These are phyloP conservation scores for Notodonta ziczac DNA, from an alignment of 2,888 invertebrate species.

Conservation along the genomic window DNA sequence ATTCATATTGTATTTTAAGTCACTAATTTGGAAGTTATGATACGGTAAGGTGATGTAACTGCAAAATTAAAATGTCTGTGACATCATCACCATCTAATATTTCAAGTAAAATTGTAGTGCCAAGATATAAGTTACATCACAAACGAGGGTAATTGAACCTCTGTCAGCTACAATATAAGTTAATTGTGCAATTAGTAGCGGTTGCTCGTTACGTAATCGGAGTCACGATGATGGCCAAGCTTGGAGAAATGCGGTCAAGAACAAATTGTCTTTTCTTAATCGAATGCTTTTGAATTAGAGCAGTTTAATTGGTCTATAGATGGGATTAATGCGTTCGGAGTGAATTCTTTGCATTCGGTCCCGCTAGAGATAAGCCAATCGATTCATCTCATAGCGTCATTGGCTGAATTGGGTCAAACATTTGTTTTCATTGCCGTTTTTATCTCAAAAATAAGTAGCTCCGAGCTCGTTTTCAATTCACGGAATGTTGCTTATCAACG, in stretches of 20 bases:
- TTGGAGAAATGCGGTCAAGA: slow-evolving; percentile 50
- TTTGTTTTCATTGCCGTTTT: slow-evolving; percentile 31
- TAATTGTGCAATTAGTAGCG: slow-evolving; percentile 53
- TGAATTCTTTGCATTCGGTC: slow-evolving; percentile 32
- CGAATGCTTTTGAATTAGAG: slow-evolving; percentile 38
- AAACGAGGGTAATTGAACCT: slow-evolving; percentile 44
- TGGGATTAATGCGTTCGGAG: slow-evolving; percentile 35
- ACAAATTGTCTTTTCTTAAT: slow-evolving; percentile 44
- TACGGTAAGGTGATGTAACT: too few species aligned
- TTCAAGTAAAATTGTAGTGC: slow-evolving; percentile 22
- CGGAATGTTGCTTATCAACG: not conserved
- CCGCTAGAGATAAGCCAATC: slow-evolving; percentile 28
- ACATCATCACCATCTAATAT: slow-evolving; percentile 15
- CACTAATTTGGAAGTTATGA: too few species aligned
- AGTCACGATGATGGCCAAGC: slow-evolving; percentile 27
- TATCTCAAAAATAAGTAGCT: slow-evolving; percentile 17
- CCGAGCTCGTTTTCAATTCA: not conserved
- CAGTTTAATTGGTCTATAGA: slow-evolving; percentile 36
- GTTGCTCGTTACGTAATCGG: slow-evolving; percentile 42
- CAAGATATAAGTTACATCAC: slow-evolving; percentile 31
- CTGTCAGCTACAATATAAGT: slow-evolving; percentile 49
- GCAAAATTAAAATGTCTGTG: slow-evolving; percentile 6
- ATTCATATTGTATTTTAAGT: too few species aligned
- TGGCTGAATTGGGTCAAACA: slow-evolving; percentile 27
- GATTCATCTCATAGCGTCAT: slow-evolving; percentile 29